Evolutionary conservation across 1,140 invertebrate genomes (phyloP).

Genomic region (Drosophila asahinai): DNA sequence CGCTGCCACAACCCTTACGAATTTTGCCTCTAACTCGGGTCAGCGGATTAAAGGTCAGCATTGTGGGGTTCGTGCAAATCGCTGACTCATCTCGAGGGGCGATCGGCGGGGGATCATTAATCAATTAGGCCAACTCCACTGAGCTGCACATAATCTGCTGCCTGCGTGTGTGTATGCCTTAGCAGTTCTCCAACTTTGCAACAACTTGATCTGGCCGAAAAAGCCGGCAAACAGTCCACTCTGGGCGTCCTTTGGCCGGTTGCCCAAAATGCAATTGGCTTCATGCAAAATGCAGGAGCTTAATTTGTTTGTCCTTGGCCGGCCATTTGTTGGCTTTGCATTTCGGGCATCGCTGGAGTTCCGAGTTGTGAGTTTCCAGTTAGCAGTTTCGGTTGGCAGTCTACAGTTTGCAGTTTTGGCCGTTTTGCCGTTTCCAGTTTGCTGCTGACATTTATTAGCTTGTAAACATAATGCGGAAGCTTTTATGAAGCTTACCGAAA

Average conservation of each 20-base stretch:
- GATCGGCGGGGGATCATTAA: conserved; percentile 46
- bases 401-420: conserved; percentile 19
- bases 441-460: conserved; percentile 66
- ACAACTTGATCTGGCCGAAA: conserved; percentile 44
- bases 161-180: neutral
- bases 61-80: conserved; percentile 18
- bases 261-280: conserved; percentile 55
- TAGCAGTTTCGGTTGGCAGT: conserved; percentile 5
- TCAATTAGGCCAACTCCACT: conserved; percentile 58
- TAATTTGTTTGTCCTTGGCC: conserved; percentile 64
- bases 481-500: conserved; percentile 58
- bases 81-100: conserved; percentile 32
- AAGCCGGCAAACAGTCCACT: conserved; percentile 13
- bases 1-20: neutral
- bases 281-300: conserved; percentile 68
- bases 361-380: conserved; percentile 9
- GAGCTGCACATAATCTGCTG: conserved; percentile 45
- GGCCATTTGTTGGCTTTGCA: conserved; percentile 60
- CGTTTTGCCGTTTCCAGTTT: conserved; percentile 22
- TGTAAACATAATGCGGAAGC: conserved; percentile 62
- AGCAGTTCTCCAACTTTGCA: conserved; percentile 37
- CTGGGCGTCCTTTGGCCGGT: conserved; percentile 31
- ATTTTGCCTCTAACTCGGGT: conserved; percentile 8
- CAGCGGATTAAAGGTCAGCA: conserved; percentile 38
- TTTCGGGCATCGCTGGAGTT: conserved; percentile 40